Conservation (phyloP, 2,797 vertebrate genomes). For the Melanotaenia boesemani region DNA sequence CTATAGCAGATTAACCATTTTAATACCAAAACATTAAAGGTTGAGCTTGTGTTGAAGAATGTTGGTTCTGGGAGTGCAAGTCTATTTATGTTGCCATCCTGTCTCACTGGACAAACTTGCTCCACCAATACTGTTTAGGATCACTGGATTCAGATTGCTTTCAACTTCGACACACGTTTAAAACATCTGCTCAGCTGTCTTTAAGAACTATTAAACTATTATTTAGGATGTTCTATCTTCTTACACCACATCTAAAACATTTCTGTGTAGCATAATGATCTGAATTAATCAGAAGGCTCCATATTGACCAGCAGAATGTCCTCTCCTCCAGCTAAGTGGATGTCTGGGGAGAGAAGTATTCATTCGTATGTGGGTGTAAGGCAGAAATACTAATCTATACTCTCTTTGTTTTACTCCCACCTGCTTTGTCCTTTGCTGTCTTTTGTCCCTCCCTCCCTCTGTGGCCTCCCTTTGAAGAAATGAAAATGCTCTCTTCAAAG, state of each 20-base stretch:
- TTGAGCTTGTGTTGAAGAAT: too few relatives aligned
- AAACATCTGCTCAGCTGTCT: background rate
- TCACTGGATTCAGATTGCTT: constrained; percentile 1
- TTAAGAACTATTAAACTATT: background rate
- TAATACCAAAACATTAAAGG: too few relatives aligned
- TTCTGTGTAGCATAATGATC: constrained; percentile 21
- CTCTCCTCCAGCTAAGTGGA: constrained; percentile 39
- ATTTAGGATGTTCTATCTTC: background rate
- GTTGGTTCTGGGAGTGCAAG: too few relatives aligned
- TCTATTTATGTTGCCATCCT: too few relatives aligned
- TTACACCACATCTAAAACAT: too few relatives aligned
- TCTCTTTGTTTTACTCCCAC: constrained; percentile 30
- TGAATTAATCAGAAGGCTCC: constrained; percentile 46
- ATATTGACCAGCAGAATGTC: constrained; percentile 30
- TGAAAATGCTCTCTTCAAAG: constrained; percentile 61
- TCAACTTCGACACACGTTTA: background rate
- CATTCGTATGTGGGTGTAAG: constrained; percentile 3
- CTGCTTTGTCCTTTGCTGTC: constrained; percentile 11
- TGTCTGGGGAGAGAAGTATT: constrained; percentile 24
- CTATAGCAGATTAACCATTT: too few relatives aligned
- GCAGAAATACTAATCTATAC: constrained; percentile 42
- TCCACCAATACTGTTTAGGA: too few relatives aligned
- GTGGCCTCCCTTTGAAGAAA: constrained; percentile 55
- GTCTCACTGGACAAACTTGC: too few relatives aligned
- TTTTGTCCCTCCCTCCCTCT: constrained; percentile 12